Evolutionary conservation across 2,888 invertebrate genomes (phyloP), one percentile per base, ranked within the genome.

Genomic region (Drosophila stalkeri): DNA sequence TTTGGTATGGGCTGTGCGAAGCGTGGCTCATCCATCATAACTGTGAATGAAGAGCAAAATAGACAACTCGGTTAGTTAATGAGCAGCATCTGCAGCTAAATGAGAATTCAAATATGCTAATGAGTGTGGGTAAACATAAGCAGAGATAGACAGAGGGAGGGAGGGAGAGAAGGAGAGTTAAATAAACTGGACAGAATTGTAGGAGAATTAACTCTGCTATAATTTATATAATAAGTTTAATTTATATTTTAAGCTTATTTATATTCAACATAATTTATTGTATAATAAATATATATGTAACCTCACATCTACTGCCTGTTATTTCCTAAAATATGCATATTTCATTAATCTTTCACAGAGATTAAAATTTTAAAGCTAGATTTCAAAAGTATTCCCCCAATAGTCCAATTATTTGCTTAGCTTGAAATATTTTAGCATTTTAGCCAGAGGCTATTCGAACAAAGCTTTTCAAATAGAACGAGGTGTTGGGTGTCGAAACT

Each of bases 1-100:
- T 98, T 98, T 56, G 97, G 97, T 89, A 98, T 98, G 61, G 97
- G 97, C 93, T 97, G 98, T 39, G 97, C 95, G 92, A 98, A 98
- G 90, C 96, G 95, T 23, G 98, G 98, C 90, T 96, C 96, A 92
- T 97, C 97, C 83, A 97, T 97, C 93, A 97, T 94, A 73, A 97
- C 97, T 97, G 95, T 65, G 94, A 94, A 91, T 76, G 60, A 72
- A 77, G 60, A 59, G 61, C 20, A 43, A 43, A 61, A 72, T 65
- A 79, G 64, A 71, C 72, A 72, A 79, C 66, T 71, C 41, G 69
- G 82, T 87, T 85, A 90, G 89, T 81, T 86, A 83, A 81, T 80
- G 73, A 82, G 78, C 67, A 72, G 37, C 52, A 62, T 33, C 37
- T 23, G 61, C 18, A 64, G 16, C 54, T 35, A 47, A 56, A 54